Base-by-base conservation (phyloP, 2,888 invertebrate genomes). In the Drosophila siamana region DNA sequence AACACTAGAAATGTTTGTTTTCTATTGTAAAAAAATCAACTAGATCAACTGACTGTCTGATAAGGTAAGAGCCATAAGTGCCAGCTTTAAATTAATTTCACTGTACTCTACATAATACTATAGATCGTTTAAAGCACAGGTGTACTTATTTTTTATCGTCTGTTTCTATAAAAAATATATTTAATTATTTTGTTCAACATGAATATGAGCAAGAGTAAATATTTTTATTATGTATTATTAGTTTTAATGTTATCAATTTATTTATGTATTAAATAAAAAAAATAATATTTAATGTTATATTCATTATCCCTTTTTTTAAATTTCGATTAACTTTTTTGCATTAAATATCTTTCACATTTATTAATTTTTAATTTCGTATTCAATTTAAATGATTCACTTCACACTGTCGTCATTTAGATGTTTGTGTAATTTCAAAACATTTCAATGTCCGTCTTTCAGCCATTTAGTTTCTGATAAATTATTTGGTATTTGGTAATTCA, bases 401-500 rank as follows among this genome's bases (percentile, higher is more conserved):
- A 19, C 44, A 44, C 50, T 30, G 13, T 8, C 26, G 16, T 24
- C 11, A 19, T 40, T 57, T 26, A 22, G 38, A 52, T 59, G 38
- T 43, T 44, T 41, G 60, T 60, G 28, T 13, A 22, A 61, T 83
- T 76, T 70, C 44, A 65, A 76, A 65, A 76, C 76, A 68, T 65
- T 46, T 68, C 30, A 65, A 71, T 76, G 57, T 65, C 16, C 43
- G 64, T 67, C 59, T 80, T 67, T 61, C 77, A 60, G 71, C 74
- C 69, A 51, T 43, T 82, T 75, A 70, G 52, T 66, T 56, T 56
- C 57, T 69, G 70, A 84, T 86, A 84, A 83, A 78, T 82, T 62
- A 63, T 56, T 63, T 64, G 66, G 61, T 70, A 72, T 86, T 82
- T 71, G n/a, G n/a, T n/a, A n/a, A n/a, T n/a, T 50, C 22, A 60